Percentiles rank a stretch among this genome's conserved stretches.
Evolutionary conservation across 2,888 invertebrate species (phyloP).

Genomic region (Pandemis heparana): DNA sequence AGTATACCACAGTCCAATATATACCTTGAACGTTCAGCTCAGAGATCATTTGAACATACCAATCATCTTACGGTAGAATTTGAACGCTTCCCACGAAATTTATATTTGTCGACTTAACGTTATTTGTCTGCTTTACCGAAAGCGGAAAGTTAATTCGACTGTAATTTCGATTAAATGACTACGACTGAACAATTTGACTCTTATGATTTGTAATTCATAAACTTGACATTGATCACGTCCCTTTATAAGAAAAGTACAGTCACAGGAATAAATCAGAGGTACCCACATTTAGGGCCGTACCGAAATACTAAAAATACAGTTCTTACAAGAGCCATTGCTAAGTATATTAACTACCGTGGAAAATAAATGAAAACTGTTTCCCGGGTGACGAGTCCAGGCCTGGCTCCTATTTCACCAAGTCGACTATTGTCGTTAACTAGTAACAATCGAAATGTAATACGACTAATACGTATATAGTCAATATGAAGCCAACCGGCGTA

Average conservation of each 20-base stretch:
- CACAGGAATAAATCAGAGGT: no score
- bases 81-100: conserved; percentile 79
- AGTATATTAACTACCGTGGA: no score
- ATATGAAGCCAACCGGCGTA: no score
- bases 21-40: conserved; percentile 64
- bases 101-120: conserved; percentile 80
- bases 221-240: conserved; percentile 9
- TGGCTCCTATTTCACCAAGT: no score
- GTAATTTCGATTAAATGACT: conserved; percentile 70
- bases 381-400: no score
- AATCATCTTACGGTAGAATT: conserved; percentile 59
- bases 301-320: no score
- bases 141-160: conserved; percentile 71
- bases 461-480: no score
- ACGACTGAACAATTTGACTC: conserved; percentile 53
- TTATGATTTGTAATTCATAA: conserved; percentile 18
- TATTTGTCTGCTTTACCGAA: conserved; percentile 72
- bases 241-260: not conserved
- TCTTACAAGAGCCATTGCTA: no score
- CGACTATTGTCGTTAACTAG: no score
- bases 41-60: conserved; percentile 63
- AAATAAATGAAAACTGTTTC: no score
- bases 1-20: conserved; percentile 66
- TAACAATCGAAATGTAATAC: no score
- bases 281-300: no score